These are phyloP conservation scores for Pseudomyrmex pallidus DNA, from an alignment of 1,140 invertebrate species.

Conservation along the genomic window DNA sequence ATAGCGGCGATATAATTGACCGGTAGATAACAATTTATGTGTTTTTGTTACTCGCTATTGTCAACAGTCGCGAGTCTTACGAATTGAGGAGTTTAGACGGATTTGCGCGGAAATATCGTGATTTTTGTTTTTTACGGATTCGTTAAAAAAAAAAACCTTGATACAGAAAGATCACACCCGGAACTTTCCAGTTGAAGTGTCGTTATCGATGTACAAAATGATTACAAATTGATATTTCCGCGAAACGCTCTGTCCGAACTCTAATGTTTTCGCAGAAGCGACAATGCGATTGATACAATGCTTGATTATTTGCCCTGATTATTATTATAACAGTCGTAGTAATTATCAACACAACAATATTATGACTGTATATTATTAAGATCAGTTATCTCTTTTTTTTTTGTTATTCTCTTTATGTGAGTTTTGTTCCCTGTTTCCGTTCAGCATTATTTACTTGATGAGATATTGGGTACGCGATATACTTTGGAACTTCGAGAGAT, in stretches of 20 bases:
- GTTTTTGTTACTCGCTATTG: background rate
- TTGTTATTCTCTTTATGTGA: background rate
- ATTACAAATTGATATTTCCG: background rate
- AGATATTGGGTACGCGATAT: background rate
- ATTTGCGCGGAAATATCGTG: slow-evolving; percentile 41
- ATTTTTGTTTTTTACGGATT: too few relatives aligned
- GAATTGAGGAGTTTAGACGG: slow-evolving; percentile 81
- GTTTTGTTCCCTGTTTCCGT: too few relatives aligned
- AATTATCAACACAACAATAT: slow-evolving; percentile 31
- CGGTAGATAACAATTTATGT: background rate
- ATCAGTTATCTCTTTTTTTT: slow-evolving; percentile 15
- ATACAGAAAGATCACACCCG: background rate
- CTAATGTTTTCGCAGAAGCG: background rate
- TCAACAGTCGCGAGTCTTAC: background rate
- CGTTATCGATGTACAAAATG: slow-evolving; percentile 14
- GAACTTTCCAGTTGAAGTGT: background rate
- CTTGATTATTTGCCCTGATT: slow-evolving; percentile 25
- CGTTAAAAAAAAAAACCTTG: too few relatives aligned
- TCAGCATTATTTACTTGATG: slow-evolving; percentile 13
- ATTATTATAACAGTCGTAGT: background rate
- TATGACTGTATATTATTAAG: slow-evolving; percentile 10
- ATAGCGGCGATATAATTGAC: slow-evolving; percentile 6
- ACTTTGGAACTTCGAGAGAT: slow-evolving; percentile 8
- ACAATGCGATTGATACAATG: slow-evolving; percentile 15
- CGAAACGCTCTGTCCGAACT: slow-evolving; percentile 19